Evolutionary conservation across 2,113 vertebrate species (phyloP).

Genomic region (Pangasianodon gigas): DNA sequence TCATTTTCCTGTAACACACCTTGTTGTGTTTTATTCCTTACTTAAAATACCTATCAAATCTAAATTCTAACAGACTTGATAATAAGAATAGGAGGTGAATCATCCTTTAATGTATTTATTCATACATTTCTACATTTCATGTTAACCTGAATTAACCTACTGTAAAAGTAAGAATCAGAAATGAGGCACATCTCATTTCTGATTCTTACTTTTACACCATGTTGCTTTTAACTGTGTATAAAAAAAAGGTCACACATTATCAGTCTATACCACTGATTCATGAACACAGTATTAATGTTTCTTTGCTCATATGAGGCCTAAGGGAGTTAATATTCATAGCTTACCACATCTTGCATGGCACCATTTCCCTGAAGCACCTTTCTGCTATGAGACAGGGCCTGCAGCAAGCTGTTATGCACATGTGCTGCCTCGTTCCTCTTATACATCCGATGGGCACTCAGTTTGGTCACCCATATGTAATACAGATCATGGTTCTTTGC

Average conservation of each 20-base stretch:
- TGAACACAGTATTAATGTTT: not conserved
- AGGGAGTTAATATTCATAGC: not conserved
- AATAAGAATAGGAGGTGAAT: not conserved
- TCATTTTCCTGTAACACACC: not conserved
- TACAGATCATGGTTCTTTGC: constrained; percentile 86
- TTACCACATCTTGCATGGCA: constrained; percentile 59
- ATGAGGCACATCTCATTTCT: not conserved
- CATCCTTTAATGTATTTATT: not conserved
- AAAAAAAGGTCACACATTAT: no score
- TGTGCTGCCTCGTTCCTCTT: constrained; percentile 73
- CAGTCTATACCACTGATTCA: not conserved
- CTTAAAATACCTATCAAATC: not conserved
- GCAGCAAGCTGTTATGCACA: constrained; percentile 71
- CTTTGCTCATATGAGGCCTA: not conserved
- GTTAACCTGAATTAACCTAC: no score
- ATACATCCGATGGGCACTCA: constrained; percentile 82
- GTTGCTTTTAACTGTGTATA: no score
- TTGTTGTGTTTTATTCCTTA: not conserved
- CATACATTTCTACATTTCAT: not conserved
- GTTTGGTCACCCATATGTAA: constrained; percentile 86
- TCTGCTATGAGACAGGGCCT: constrained; percentile 66
- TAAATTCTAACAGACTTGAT: not conserved
- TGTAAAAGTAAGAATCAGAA: no score
- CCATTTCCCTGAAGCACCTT: constrained; percentile 58
- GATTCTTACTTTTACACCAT: not conserved